Evolutionary conservation across 2,113 vertebrate species (phyloP), one percentile per base, ranked within the genome.

Genomic region (Eubucco bourcierii): DNA sequence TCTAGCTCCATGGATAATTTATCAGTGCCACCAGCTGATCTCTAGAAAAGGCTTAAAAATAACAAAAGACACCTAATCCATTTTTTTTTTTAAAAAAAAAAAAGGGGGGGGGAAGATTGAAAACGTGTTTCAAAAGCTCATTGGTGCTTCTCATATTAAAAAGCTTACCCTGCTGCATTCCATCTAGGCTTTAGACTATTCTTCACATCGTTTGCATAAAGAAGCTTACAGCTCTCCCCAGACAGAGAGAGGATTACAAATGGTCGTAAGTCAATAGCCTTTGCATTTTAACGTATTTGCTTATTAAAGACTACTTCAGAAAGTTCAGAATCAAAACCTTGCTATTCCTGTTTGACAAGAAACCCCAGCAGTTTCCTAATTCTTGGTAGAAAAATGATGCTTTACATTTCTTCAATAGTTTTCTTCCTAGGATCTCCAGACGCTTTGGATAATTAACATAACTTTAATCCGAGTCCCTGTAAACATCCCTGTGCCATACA

Each of bases 11-110:
- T 93, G 93, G 90, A 95, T 93, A 96, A 96, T 95, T 95, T 96
- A 96, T 96, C 95, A 93, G 83, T 92, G 95, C 80, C 94, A 94
- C 93, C 93, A 96, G 94, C 93, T 93, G 93, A 95, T 94, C 84
- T 89, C 75, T 56, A 94, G 90, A 91, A 95, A 96, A 91, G 83
- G 87, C 86, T 96, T 94, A 73, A 79, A 93, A 91, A 88, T 84
- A 89, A 95, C 90, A 95, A 96, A 95, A 90, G 94, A 61, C 76
- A 73, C 90, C 59, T 92, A 96, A 97, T 95, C 88, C 94, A 75
- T 94, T 93, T 75, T 63, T 46, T 46, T 18, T 44, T 6, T 61
- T 39, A 52, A 34, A 72, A 67, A 77, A n/a, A 82, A 27, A 33
- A 50, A 58, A 14, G 7, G 53, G 68, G 55, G 37, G n/a, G n/a